Evolutionary conservation across 92 coral and sea anemone genomes (phyloP), one percentile per base, ranked within the genome.

Genomic region (Paragorgia papillata): DNA sequence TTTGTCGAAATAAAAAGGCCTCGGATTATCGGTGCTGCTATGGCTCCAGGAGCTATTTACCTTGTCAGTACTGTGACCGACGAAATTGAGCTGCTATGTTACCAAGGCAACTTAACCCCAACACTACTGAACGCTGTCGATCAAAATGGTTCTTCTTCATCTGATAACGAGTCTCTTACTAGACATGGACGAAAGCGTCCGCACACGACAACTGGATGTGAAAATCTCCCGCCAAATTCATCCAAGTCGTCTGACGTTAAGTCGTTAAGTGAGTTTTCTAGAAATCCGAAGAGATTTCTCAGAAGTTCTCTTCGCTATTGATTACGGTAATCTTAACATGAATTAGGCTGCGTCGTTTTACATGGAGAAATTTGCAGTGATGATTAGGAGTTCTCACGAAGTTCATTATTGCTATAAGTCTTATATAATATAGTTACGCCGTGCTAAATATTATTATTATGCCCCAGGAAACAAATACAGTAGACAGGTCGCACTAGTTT

Each of bases 1-100:
- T 95, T 91, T 66, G 79, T 87, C 75, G 99, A 95, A 75, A 89
- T 95, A 64, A 92, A 84, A 66, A 86, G 92, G 62, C 99, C 99
- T 21, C 88, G 99, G 10, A 91, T 95, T 59, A 83, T 95, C 7
- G 97, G 99, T 4, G 80, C 99, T 55, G 99, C 99, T 10, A 92
- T 95, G 2, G 82, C 93, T 40, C 85, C 90, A 24, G 99, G 99
- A 8, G 95, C 99, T 32, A 88, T 95, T 18, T 91, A 91, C 79
- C 87, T 95, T 62, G 97, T 89, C 14, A 91, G 97, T 53, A 86
- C 99, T 55, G 46, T 89, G 59, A 88, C 90, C 9, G 97, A 95
- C 39, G 88, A 89, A n/a, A 91, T 95, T 9, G 89, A 91, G 58
- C 62, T 95, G 80, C 90, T 95, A 10, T 95, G 99, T 82, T 95